A percentile compares a stretch with the other conserved stretches of the same genome.
phyloP scores from a whole-genome alignment of 2,888 invertebrate species.

The Nebria brevicollis region DNA sequence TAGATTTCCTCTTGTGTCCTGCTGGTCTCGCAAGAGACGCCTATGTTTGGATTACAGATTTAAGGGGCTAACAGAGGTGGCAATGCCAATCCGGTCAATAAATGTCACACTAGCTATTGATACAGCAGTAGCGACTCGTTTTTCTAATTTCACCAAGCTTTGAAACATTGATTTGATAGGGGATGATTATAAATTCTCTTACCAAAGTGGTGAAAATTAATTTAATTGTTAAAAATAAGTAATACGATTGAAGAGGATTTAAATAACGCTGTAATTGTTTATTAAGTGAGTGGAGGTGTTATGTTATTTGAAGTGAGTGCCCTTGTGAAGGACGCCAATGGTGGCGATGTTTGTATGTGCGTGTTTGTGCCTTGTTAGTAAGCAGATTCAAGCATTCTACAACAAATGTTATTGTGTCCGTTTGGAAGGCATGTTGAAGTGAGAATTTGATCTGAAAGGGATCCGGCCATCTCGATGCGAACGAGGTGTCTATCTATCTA shows the following conservation, averaged over 20 bases:
- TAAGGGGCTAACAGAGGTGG: slow-evolving; percentile 11
- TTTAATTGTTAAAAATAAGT: no score
- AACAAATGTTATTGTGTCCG: slow-evolving; percentile 14
- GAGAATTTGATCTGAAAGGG: not conserved
- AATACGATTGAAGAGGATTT: no score
- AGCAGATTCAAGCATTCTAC: slow-evolving; percentile 10
- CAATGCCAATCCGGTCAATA: slow-evolving; percentile 16
- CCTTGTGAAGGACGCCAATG: not conserved
- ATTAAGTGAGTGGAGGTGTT: no score
- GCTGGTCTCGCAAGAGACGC: not conserved
- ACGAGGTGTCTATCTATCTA: not conserved
- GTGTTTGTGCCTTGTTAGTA: not conserved
- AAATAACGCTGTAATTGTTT: no score
- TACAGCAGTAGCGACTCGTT: not conserved
- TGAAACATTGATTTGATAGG: no score
- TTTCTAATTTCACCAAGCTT: no score
- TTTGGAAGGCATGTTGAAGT: not conserved
- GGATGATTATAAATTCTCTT: no score
- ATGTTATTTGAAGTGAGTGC: not conserved
- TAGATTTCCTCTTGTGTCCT: not conserved
- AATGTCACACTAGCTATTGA: slow-evolving; percentile 3
- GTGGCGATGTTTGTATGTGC: not conserved
- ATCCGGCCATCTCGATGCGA: not conserved
- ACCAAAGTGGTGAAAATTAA: no score
- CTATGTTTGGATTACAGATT: not conserved